A percentile compares a stretch with the other conserved stretches of the same genome.
These are phyloP conservation scores for Pammene fasciana DNA, from an alignment of 2,888 invertebrate genomes.

Conservation along the genomic window DNA sequence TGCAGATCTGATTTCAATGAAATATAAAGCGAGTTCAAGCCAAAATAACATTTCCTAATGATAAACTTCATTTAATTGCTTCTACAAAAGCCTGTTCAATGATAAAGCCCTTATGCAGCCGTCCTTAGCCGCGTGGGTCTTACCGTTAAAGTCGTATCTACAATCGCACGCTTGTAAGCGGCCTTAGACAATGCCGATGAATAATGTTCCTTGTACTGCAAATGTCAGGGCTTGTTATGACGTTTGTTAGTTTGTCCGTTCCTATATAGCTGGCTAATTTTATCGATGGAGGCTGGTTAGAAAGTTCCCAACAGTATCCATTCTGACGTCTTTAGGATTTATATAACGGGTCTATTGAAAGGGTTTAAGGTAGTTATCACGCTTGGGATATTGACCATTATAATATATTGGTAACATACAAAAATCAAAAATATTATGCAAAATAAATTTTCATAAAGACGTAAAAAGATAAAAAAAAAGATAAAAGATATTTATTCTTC, in stretches of 20 bases:
- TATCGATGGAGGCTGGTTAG: conserved; percentile 33
- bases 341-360: conserved; percentile 22
- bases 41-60: no score
- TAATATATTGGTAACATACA: background rate
- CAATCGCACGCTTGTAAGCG: conserved; percentile 70
- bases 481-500: no score
- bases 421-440: background rate
- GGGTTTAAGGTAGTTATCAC: background rate
- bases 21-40: no score
- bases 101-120: conserved; percentile 62
- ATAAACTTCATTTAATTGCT: background rate
- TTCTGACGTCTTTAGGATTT: conserved; percentile 31
- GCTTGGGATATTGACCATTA: background rate
- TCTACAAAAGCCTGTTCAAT: background rate
- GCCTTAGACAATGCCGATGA: conserved; percentile 73
- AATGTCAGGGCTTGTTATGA: conserved; percentile 71
- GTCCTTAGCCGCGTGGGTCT: conserved; percentile 47
- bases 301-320: conserved; percentile 28
- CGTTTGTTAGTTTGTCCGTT: conserved; percentile 46
- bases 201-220: conserved; percentile 66
- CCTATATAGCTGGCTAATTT: conserved; percentile 40
- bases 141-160: conserved; percentile 79
- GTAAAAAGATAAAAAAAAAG: no score
- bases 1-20: no score
- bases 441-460: no score